Base-by-base conservation (phyloP, 2,888 invertebrate genomes). In the Brachylomia viminalis region DNA sequence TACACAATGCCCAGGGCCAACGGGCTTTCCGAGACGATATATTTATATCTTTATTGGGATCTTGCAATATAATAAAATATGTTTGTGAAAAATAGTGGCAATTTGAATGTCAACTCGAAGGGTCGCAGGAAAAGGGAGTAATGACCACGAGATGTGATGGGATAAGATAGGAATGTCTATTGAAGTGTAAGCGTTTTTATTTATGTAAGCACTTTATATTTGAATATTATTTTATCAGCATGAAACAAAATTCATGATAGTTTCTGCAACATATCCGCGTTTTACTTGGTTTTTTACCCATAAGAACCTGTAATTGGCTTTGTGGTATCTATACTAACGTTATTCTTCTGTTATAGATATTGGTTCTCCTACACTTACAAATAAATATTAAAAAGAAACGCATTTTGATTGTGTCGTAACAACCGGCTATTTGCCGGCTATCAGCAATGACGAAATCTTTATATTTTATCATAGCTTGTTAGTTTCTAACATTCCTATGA, bases 21-120 rank as follows among this genome's bases (percentile, higher is more conserved):
- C 87, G 89, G 89, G 88, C 89, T 88, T 80, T 79, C 61, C 88
- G 86, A 91, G 91, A 93, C 92, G 90, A 90, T 89, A 91, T 92
- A 92, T 90, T 88, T 91, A 91, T 92, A 93, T 93, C 93, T 93
- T 92, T 93, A 91, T 92, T 88, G 90, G 86, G 86, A 92, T 92
- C 91, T 88, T 86, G 89, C 89, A 90, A 92, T 92, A 87, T 84
- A 84, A 88, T 88, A 88, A 91, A 91, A 91, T 91, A 91, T 91
- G 86, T 86, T 82, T 82, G 88, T 83, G 83, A 86, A 85, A 87
- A 87, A 88, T 88, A 84, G 88, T 84, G 77, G 88, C 87, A 80
- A 88, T 88, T 88, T 87, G 87, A 86, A 88, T 87, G 86, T 84
- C 84, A 75, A 75, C 79, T 76, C 49, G 47, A 72, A 77, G 88